A percentile compares a stretch with the other conserved stretches of the same genome.
These are phyloP conservation scores for Drosophila peninsularis DNA, from an alignment of 2,888 invertebrate genomes.

Conservation along the genomic window DNA sequence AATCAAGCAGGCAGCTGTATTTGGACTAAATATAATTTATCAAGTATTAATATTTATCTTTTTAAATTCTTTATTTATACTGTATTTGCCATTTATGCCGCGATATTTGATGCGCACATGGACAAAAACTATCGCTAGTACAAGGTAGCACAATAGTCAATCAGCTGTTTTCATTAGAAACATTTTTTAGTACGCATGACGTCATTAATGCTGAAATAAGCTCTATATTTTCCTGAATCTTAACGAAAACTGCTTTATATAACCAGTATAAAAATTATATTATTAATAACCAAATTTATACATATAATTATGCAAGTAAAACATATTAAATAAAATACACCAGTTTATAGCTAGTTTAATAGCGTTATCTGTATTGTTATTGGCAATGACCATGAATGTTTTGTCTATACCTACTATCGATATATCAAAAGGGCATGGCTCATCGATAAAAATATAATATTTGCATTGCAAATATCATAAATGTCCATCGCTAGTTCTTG, in stretches of 20 bases:
- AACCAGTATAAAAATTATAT: not conserved
- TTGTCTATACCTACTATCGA: not conserved
- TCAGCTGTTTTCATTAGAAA: not conserved
- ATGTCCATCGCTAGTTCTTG: constrained; percentile 37
- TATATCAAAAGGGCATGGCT: not conserved
- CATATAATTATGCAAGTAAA: no score
- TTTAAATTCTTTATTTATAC: constrained; percentile 9
- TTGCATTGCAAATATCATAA: not conserved
- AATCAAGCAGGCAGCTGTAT: not conserved
- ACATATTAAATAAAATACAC: no score
- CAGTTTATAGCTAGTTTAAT: no score
- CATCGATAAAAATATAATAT: not conserved
- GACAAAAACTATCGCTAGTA: not conserved
- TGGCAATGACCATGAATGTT: not conserved
- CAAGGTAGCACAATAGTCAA: not conserved
- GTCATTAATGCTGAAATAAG: not conserved
- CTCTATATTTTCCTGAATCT: not conserved
- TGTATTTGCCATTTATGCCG: constrained; percentile 1
- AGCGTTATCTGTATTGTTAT: not conserved
- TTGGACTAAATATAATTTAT: not conserved
- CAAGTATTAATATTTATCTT: no score
- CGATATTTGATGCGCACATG: not conserved
- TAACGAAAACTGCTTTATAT: no score
- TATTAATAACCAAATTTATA: not conserved
- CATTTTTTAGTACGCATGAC: not conserved